Conservation (phyloP, 1,140 invertebrate species). For the Leptinotarsa undecemlineata region DNA sequence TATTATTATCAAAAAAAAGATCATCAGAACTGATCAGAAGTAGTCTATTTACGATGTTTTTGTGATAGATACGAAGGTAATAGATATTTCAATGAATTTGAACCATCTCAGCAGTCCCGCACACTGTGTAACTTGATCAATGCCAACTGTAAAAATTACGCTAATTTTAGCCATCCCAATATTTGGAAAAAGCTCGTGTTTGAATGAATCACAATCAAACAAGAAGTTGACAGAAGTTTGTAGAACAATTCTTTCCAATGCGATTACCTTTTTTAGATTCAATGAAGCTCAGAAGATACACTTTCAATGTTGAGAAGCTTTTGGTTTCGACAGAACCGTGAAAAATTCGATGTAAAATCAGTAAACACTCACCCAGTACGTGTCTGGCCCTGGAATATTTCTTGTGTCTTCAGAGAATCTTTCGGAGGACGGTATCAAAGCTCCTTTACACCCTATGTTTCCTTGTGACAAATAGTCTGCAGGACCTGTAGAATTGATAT, state of each 20-base stretch:
- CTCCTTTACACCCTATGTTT: neutral
- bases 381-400: neutral
- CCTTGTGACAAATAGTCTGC: neutral
- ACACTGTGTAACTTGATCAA: too few species aligned
- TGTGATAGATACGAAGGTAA: too few species aligned
- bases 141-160: too few species aligned
- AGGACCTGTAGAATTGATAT: neutral
- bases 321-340: neutral
- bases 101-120: too few species aligned
- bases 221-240: neutral
- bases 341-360: neutral
- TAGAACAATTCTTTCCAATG: neutral
- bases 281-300: neutral
- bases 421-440: neutral
- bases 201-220: neutral
- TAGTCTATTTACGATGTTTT: too few species aligned
- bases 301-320: neutral
- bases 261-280: neutral
- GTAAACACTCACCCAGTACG: neutral
- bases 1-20: too few species aligned
- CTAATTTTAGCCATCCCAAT: neutral
- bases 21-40: too few species aligned
- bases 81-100: too few species aligned
- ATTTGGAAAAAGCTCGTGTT: neutral
- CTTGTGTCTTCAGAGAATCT: neutral